A percentile compares a stretch with the other conserved stretches of the same genome.
phyloP scores from a whole-genome alignment of 2,888 invertebrate species.

The Coenonympha arcania region DNA sequence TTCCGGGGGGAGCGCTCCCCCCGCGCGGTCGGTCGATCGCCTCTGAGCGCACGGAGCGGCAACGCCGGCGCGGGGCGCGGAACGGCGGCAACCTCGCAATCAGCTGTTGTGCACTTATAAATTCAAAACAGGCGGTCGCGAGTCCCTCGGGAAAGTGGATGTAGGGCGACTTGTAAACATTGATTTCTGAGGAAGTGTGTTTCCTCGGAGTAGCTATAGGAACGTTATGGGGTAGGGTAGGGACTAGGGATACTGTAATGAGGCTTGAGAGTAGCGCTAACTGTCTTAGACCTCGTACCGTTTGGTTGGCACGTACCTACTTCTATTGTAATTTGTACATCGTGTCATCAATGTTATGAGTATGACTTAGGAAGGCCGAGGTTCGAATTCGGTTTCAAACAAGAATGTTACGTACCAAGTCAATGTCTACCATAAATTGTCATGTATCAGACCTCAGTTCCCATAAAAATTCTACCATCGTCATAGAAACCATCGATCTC shows the following conservation, averaged over 20 bases:
- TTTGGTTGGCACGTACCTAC: no score
- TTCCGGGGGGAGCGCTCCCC: slow-evolving; percentile 37
- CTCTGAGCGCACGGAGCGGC: slow-evolving; percentile 37
- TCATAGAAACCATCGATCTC: no score
- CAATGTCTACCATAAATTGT: no score
- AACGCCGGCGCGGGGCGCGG: background rate
- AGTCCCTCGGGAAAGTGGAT: slow-evolving; percentile 23
- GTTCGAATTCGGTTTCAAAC: no score
- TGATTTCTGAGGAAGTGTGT: background rate
- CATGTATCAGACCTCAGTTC: no score
- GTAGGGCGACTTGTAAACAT: slow-evolving; percentile 26
- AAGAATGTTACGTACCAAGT: no score
- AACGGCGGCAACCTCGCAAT: slow-evolving; percentile 48
- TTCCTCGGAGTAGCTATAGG: background rate
- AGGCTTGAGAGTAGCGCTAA: background rate
- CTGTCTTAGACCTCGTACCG: no score
- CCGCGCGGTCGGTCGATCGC: slow-evolving; percentile 63
- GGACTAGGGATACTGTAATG: background rate
- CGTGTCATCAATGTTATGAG: no score
- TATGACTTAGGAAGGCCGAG: no score
- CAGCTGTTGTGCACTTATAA: slow-evolving; percentile 65
- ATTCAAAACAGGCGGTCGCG: slow-evolving; percentile 59
- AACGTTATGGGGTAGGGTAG: no score
- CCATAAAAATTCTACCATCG: no score
- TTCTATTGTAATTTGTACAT: no score